Percentiles rank a stretch among this genome's conserved stretches.
Evolutionary conservation across 2,888 invertebrate genomes (phyloP).

Genomic region (Linnaemya vulpina): DNA sequence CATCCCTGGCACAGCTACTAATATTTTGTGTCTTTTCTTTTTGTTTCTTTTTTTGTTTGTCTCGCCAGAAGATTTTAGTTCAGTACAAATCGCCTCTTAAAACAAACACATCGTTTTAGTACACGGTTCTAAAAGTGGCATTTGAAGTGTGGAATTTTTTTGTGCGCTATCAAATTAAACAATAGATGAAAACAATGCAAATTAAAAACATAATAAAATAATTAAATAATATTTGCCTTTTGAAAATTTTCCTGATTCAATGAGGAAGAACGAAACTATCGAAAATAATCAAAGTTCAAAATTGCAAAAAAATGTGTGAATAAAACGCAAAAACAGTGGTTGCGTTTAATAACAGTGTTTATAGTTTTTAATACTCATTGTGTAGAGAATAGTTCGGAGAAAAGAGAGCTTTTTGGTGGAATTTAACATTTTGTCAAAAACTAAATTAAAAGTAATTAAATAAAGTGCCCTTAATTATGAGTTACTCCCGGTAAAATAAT

Average conservation of each 20-base stretch:
- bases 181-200: slow-evolving; percentile 24
- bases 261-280: slow-evolving; percentile 1
- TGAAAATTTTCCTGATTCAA: slow-evolving; percentile 5
- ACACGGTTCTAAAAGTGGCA: slow-evolving; percentile 50
- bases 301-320: slow-evolving; percentile 33
- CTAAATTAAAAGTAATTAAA: neutral
- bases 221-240: slow-evolving; percentile 15
- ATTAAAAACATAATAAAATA: slow-evolving; percentile 28
- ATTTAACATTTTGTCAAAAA: slow-evolving; percentile 16
- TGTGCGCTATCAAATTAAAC: slow-evolving; percentile 41
- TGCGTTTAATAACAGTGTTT: slow-evolving; percentile 14
- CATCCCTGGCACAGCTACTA: slow-evolving; percentile 43
- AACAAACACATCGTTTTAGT: slow-evolving; percentile 63
- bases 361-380: slow-evolving; percentile 25
- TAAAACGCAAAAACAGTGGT: slow-evolving; percentile 31
- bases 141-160: slow-evolving; percentile 65
- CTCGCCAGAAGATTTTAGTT: slow-evolving; percentile 60
- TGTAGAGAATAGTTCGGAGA: slow-evolving; percentile 1
- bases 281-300: slow-evolving; percentile 51
- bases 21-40: slow-evolving; percentile 42
- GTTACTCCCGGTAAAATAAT: slow-evolving; percentile 30
- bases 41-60: slow-evolving; percentile 30
- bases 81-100: slow-evolving; percentile 69
- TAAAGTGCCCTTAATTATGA: slow-evolving; percentile 27
- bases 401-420: slow-evolving; percentile 27